phyloP scores from a whole-genome alignment of 2,113 vertebrate genomes.

The Callocephalon fimbriatum region DNA sequence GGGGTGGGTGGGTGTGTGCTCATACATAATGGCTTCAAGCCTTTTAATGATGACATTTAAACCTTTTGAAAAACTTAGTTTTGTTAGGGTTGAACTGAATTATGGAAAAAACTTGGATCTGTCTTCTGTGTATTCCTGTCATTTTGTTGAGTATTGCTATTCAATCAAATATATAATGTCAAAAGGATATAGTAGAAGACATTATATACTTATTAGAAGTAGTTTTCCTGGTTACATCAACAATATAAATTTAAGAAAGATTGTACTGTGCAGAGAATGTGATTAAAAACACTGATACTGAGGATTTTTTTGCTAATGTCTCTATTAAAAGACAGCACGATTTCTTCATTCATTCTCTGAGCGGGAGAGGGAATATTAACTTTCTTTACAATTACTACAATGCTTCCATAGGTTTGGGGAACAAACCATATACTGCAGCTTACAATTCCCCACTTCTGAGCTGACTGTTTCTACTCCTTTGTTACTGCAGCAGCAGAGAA shows the following conservation, averaged over 20 bases:
- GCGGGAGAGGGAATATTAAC: too few relatives aligned
- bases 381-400: too few relatives aligned
- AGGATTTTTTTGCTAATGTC: neutral
- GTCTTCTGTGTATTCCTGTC: neutral
- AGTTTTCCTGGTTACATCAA: neutral
- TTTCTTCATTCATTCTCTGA: neutral
- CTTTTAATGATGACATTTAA: neutral
- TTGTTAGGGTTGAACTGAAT: neutral
- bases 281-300: neutral
- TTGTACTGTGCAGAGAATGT: accelerated
- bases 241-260: neutral
- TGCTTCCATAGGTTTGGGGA: too few relatives aligned
- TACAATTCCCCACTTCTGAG: too few relatives aligned
- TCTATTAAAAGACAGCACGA: neutral
- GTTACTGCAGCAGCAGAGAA: too few relatives aligned
- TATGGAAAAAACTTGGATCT: neutral
- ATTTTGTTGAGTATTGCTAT: neutral
- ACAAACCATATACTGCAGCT: too few relatives aligned
- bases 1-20: neutral
- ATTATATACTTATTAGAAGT: neutral
- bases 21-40: neutral
- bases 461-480: too few relatives aligned
- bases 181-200: neutral
- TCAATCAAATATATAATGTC: neutral
- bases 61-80: neutral